Conservation (phyloP, 1,140 invertebrate species). For the Neotoxoptera formosana region DNA sequence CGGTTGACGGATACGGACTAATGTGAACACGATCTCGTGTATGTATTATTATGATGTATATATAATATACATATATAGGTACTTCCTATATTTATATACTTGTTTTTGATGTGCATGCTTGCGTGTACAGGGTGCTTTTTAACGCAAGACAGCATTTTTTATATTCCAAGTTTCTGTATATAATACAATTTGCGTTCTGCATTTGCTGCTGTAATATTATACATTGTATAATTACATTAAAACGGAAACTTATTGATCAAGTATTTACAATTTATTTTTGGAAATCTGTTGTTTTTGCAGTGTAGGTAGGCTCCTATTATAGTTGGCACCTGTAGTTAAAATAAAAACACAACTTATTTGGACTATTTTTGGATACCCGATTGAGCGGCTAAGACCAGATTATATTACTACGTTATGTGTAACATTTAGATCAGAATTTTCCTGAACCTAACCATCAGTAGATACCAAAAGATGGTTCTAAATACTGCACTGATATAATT, state of each 20-base stretch:
- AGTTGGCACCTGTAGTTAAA: neutral
- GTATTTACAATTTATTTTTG: no score
- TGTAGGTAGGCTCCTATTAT: no score
- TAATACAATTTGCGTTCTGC: neutral
- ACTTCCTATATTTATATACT: neutral
- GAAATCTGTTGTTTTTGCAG: no score
- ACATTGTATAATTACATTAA: neutral
- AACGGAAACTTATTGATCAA: neutral
- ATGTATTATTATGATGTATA: neutral
- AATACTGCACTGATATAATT: neutral
- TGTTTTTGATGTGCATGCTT: neutral
- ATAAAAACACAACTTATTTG: neutral
- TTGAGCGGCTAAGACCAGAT: neutral
- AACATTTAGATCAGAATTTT: neutral
- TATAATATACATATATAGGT: neutral
- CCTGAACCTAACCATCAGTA: neutral
- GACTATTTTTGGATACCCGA: neutral
- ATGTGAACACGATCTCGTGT: neutral
- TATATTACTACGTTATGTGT: no score
- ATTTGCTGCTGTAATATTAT: neutral
- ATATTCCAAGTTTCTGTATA: neutral
- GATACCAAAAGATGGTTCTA: neutral
- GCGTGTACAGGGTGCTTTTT: neutral
- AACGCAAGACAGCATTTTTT: neutral
- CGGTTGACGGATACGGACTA: neutral